Evolutionary conservation across 1,140 invertebrate genomes (phyloP).

Genomic region (Reticulitermes speratus): DNA sequence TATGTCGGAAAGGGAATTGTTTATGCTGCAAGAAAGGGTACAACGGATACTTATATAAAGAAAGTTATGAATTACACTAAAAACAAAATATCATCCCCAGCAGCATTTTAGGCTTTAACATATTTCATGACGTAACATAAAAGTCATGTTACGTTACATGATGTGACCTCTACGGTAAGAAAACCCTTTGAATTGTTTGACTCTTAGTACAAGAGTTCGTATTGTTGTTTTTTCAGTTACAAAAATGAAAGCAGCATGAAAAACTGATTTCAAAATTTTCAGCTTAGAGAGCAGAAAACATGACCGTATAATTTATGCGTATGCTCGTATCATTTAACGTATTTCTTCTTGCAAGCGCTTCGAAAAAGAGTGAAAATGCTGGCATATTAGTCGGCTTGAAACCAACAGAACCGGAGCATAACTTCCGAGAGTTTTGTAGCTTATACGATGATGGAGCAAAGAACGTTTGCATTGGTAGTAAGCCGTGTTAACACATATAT

Average conservation of each 20-base stretch:
- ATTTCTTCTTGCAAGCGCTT: too few species aligned
- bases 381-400: too few species aligned
- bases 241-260: neutral
- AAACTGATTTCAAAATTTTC: neutral
- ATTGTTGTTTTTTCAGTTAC: neutral
- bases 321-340: too few species aligned
- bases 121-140: neutral
- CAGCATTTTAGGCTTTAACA: neutral
- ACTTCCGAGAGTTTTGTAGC: too few species aligned
- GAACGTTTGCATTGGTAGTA: too few species aligned
- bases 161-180: neutral
- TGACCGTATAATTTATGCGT: too few species aligned
- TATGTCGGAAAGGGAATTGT: neutral
- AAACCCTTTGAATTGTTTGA: neutral
- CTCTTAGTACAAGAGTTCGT: neutral
- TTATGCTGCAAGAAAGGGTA: neutral
- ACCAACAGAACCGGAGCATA: too few species aligned
- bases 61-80: neutral
- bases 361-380: too few species aligned
- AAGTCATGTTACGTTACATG: too few species aligned
- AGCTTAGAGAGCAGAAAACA: neutral
- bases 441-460: too few species aligned
- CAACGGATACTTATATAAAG: neutral
- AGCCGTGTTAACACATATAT: too few species aligned
- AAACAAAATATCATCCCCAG: neutral